These are phyloP conservation scores for Siniperca chuatsi DNA, from an alignment of 2,113 vertebrate species.

Conservation along the genomic window DNA sequence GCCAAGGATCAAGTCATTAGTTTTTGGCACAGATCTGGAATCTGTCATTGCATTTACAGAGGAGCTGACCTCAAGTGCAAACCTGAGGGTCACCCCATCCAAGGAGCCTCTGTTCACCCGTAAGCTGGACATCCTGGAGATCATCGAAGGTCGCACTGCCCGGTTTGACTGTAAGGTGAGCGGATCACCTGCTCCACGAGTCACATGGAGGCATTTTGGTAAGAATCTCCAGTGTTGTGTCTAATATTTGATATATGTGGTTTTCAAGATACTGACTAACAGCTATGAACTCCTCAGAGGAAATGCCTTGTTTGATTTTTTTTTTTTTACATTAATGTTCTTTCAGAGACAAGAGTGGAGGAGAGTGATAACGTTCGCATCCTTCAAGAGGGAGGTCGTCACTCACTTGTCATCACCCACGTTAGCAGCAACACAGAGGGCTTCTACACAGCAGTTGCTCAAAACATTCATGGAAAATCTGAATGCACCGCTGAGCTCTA, in stretches of 20 bases:
- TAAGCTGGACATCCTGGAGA: conserved; percentile 90
- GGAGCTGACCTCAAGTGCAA: conserved; percentile 92
- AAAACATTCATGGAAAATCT: conserved; percentile 86
- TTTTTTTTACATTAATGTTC: background rate
- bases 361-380: conserved; percentile 88
- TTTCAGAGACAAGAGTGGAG: conserved; percentile 85
- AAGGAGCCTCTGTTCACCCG: conserved; percentile 92
- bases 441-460: conserved; percentile 87
- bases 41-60: conserved; percentile 79
- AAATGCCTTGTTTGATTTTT: background rate
- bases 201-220: conserved; percentile 96
- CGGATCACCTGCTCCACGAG: conserved; percentile 87
- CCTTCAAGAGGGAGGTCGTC: conserved; percentile 87
- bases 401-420: conserved; percentile 88
- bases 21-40: background rate
- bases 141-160: conserved; percentile 91
- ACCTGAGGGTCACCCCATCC: conserved; percentile 89
- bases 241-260: background rate
- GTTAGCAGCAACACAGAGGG: conserved; percentile 90
- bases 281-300: background rate
- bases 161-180: conserved; percentile 96
- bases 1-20: background rate
- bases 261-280: background rate
- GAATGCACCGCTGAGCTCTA: conserved; percentile 93
- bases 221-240: conserved; percentile 43